phyloP scores from a whole-genome alignment of 1,140 invertebrate genomes.

The Drosophila aff. region DNA sequence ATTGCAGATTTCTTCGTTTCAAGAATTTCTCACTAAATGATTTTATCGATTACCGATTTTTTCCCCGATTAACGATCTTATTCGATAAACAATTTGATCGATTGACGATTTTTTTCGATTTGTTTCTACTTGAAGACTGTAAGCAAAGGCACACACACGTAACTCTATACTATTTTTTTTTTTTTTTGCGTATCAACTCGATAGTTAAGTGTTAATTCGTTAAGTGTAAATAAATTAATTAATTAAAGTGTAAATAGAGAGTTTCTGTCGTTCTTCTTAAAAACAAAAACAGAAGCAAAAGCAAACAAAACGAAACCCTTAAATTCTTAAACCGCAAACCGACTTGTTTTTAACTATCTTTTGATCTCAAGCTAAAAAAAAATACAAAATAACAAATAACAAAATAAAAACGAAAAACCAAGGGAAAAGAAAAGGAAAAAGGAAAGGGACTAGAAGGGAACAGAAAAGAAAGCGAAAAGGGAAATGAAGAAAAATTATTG shows the following conservation, averaged over 20 bases:
- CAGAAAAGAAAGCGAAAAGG: neutral
- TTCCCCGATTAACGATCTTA: neutral
- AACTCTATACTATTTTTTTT: constrained; percentile 36
- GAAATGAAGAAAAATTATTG: constrained; percentile 24
- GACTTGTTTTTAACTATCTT: constrained; percentile 78
- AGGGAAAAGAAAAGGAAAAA: constrained; percentile 4
- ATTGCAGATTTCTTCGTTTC: neutral
- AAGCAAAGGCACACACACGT: constrained; percentile 67
- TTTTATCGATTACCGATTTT: neutral
- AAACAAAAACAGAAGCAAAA: constrained; percentile 13
- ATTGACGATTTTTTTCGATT: constrained; percentile 45
- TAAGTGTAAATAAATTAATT: constrained; percentile 69
- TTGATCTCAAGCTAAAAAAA: constrained; percentile 77
- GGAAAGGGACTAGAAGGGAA: constrained; percentile 9
- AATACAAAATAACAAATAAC: constrained; percentile 14
- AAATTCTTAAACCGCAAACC: constrained; percentile 30
- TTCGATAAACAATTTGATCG: neutral
- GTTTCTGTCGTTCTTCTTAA: constrained; percentile 50
- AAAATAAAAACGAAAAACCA: constrained; percentile 20
- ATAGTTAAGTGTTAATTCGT: constrained; percentile 47
- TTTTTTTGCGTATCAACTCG: constrained; percentile 42
- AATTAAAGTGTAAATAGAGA: constrained; percentile 63
- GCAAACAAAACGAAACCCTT: constrained; percentile 3
- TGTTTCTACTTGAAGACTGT: constrained; percentile 81
- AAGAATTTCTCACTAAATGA: neutral